Base-by-base conservation (phyloP, 2,797 vertebrate species). In the Tiaroga cobitis region DNA sequence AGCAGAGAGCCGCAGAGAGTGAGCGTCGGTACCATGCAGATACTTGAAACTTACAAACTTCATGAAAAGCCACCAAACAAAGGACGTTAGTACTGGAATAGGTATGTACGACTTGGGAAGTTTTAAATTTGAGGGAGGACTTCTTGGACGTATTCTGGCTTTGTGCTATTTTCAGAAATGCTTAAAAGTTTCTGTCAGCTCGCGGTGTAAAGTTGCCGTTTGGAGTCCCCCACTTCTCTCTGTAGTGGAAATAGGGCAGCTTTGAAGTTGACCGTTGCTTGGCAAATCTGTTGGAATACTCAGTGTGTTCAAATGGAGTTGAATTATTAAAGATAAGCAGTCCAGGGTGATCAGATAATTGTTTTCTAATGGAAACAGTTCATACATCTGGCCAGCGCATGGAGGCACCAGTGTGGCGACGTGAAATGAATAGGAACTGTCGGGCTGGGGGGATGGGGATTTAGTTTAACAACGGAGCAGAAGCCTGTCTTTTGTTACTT, bases 371-470 rank as follows among this genome's bases (percentile, higher is more conserved):
- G 79, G 70, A 21, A 72, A 88, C 80, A 81, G 49, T 82, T 81
- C 77, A 56, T 80, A 86, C 87, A 88, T 92, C 83, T 89, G 89
- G 89, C 85, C 83, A 81, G 87, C 90, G 88, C 91, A 76, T 87
- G 84, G 88, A 89, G 87, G 88, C 91, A 86, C 56, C 75, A 72
- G 68, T 73, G 74, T 89, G 87, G 89, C 87, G 89, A 88, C 89
- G 59, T 89, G 88, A 89, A 94, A 90, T 92, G 93, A 93, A 93
- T 89, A 92, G 92, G 29, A 80, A 86, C 81, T 51, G 82, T 54
- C 91, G 34, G 80, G 91, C 90, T 92, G 94, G 94, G 95, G 95
- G 95, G 95, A 94, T 93, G 93, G 94, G 80, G 80, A 69, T 87
- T 82, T 80, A 87, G 43, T 85, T 81, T 77, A 82, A 87, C 86